Conservation (phyloP, 1,140 invertebrate species). For the Tenebrio molitor region DNA sequence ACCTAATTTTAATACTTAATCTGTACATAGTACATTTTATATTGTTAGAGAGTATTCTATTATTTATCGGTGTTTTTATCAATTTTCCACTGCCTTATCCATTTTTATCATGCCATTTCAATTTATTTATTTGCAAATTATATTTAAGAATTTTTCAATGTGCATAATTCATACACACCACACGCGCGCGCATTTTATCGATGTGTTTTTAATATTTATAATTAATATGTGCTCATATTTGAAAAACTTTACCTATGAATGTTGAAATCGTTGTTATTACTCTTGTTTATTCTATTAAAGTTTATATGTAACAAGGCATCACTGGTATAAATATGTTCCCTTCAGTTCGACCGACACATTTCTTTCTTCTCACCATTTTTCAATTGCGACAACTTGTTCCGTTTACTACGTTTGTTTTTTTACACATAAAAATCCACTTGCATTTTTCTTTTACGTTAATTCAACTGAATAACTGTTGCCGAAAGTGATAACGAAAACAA, state of each 20-base stretch:
- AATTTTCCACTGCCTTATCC: conserved; percentile 56
- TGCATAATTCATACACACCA: conserved; percentile 37
- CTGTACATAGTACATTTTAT: conserved; percentile 50
- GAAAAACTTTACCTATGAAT: conserved; percentile 49
- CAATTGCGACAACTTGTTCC: too few relatives aligned
- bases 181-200: conserved; percentile 28
- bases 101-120: conserved; percentile 51
- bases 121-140: conserved; percentile 47
- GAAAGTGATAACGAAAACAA: too few relatives aligned
- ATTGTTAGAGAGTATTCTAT: conserved; percentile 54
- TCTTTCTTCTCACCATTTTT: too few relatives aligned
- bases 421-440: too few relatives aligned
- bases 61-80: conserved; percentile 56
- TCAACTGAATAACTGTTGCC: too few relatives aligned
- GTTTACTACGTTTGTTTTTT: too few relatives aligned
- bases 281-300: conserved; percentile 62
- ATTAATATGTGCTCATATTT: conserved; percentile 44
- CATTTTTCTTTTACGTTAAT: too few relatives aligned
- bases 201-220: conserved; percentile 46
- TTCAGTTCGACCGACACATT: too few relatives aligned
- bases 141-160: conserved; percentile 36
- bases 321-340: too few relatives aligned
- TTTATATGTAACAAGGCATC: conserved; percentile 59
- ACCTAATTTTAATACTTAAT: conserved; percentile 60
- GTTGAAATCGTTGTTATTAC: conserved; percentile 60